Conservation (phyloP, 2,113 vertebrate genomes). For the Callocephalon fimbriatum region DNA sequence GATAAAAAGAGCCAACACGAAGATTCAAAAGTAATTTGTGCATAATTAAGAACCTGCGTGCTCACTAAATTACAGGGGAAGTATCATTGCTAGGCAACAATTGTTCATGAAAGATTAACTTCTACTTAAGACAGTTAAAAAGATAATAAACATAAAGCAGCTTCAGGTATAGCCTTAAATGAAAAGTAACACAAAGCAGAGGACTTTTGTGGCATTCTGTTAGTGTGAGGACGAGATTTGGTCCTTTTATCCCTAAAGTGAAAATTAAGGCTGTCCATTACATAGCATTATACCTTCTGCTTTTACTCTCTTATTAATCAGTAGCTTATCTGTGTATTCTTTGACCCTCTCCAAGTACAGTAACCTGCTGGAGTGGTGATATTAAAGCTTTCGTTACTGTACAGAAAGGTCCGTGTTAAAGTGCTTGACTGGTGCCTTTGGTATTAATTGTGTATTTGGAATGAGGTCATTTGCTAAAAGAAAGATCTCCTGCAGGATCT, state of each 20-base stretch:
- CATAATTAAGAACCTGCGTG: background rate
- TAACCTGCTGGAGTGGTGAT: background rate
- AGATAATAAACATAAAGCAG: background rate
- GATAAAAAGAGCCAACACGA: background rate
- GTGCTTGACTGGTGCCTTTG: background rate
- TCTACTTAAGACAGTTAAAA: conserved; percentile 1
- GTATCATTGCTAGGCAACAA: conserved; percentile 13
- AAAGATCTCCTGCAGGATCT: background rate
- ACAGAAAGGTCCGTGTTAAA: background rate
- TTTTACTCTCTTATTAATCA: background rate
- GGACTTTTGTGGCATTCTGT: background rate
- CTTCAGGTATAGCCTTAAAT: background rate
- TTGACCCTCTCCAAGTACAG: background rate
- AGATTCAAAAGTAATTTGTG: background rate
- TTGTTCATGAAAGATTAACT: background rate
- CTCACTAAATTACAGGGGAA: conserved; percentile 6
- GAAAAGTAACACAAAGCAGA: background rate
- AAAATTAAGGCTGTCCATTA: conserved; percentile 5
- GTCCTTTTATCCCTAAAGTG: background rate
- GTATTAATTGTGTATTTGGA: background rate
- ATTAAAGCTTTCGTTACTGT: background rate
- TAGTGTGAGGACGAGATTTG: background rate
- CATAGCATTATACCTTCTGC: background rate
- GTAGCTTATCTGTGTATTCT: background rate
- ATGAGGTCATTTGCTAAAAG: background rate